phyloP scores from a whole-genome alignment of 2,797 vertebrate genomes.

The Clarias platycephalus region DNA sequence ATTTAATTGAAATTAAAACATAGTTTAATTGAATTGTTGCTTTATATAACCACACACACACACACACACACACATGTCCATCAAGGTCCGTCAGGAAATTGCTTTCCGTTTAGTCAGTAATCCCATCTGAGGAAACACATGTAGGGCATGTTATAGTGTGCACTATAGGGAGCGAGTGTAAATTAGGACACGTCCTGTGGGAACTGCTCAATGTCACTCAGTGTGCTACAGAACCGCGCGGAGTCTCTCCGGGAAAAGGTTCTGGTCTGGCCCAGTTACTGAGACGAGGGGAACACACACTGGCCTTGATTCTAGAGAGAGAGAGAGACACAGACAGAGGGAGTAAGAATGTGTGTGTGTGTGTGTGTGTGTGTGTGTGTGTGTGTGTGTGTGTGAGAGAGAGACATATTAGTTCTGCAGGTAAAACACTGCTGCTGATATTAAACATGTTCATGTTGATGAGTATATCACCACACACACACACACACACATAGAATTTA shows the following conservation, averaged over 20 bases:
- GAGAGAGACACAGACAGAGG: neutral
- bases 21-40: too few relatives aligned
- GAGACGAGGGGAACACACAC: constrained; percentile 17
- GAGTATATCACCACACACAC: neutral
- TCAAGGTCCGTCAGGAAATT: neutral
- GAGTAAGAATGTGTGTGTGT: neutral
- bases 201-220: constrained; percentile 38
- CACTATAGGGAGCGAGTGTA: constrained; percentile 46
- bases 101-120: neutral
- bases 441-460: neutral
- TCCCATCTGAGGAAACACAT: neutral
- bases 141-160: constrained; percentile 15
- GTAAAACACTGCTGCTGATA: neutral
- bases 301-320: constrained; percentile 45
- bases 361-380: too few relatives aligned
- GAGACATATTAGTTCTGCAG: neutral
- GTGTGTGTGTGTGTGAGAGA: neutral
- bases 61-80: neutral
- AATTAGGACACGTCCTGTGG: constrained; percentile 48
- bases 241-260: constrained; percentile 29
- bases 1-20: too few relatives aligned
- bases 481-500: neutral
- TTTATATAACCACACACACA: neutral
- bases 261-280: constrained; percentile 44
- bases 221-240: constrained; percentile 4